Evolutionary conservation across 2,888 invertebrate species (phyloP), one percentile per base, ranked within the genome.

Genomic region (Thumatha senex): DNA sequence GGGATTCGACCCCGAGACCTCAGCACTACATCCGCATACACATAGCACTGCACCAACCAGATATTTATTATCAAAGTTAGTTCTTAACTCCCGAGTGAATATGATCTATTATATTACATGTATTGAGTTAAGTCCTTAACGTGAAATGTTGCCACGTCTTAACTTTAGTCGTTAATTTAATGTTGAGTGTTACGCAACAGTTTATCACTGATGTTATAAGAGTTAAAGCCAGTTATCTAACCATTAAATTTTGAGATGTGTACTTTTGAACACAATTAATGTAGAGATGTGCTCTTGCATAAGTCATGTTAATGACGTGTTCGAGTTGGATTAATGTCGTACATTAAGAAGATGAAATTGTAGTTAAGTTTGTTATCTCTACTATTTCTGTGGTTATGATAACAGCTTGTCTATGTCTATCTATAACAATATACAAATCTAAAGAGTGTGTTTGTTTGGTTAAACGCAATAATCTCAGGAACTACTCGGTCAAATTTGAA

Each of bases 131-230:
- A 24, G 40, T 24, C 24, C 38, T 66, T 58, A 59, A 58, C 49
- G 62, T 67, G 48, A 63, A 63, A 64, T 63, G 63, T 57, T 58
- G 56, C 56, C 61, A 51, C 48, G 50, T 41, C 50, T 56, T 47
- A 56, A 65, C 55, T 67, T 67, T 46, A 45, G 61, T 46, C 63
- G 61, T 66, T 66, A 66, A 51, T 56, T 61, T 61, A 66, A 61
- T 61, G 56, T 54, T 42, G 33, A 31, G 53, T 60, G 61, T 56
- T 67, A 56, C 42, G 44, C 15, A 49, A 56, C 51, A 50, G 63
- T 63, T 67, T 63, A 57, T 60, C 58, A 60, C 54, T 61, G 52
- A 56, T 57, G 54, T 61, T 56, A 54, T 58, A 55, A 61, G 55
- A 61, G 63, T 58, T 48, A 56, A 8, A 42, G 45, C 48, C 51